phyloP scores from a whole-genome alignment of 2,113 vertebrate genomes.

The Eptesicus fuscus region DNA sequence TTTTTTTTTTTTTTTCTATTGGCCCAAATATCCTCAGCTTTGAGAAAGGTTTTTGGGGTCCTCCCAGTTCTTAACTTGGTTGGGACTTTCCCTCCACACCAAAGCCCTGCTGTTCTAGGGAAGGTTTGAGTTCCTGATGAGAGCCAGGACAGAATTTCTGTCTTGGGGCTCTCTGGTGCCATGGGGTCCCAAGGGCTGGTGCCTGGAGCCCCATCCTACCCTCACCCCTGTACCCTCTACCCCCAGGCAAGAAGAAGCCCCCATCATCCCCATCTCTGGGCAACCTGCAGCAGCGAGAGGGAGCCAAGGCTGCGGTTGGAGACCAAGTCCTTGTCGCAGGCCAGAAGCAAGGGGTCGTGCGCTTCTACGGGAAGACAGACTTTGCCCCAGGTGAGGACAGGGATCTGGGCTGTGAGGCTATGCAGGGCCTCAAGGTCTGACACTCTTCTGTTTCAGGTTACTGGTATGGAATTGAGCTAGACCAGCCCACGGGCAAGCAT shows the following conservation, averaged over 20 bases:
- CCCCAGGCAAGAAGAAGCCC: slow-evolving; percentile 86
- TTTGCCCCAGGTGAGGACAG: slow-evolving; percentile 88
- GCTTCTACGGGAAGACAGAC: slow-evolving; percentile 93
- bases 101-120: not conserved
- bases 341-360: slow-evolving; percentile 89
- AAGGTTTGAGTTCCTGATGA: not conserved
- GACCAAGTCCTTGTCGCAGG: slow-evolving; percentile 93
- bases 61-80: slow-evolving; percentile 3
- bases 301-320: slow-evolving; percentile 88
- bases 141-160: not conserved
- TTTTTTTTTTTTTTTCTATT: not conserved
- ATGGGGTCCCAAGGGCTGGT: not conserved
- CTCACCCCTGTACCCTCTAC: not conserved
- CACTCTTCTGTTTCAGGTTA: slow-evolving; percentile 80
- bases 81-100: not conserved
- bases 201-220: not conserved
- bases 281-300: slow-evolving; percentile 87
- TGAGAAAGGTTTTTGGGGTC: not conserved
- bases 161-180: not conserved
- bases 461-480: slow-evolving; percentile 93
- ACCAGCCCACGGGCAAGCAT: slow-evolving; percentile 91
- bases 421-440: not conserved
- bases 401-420: not conserved
- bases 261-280: slow-evolving; percentile 79
- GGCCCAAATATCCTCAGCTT: not conserved